Conservation (phyloP, 92 coral and sea anemone species). For the Actinostola sp. region DNA sequence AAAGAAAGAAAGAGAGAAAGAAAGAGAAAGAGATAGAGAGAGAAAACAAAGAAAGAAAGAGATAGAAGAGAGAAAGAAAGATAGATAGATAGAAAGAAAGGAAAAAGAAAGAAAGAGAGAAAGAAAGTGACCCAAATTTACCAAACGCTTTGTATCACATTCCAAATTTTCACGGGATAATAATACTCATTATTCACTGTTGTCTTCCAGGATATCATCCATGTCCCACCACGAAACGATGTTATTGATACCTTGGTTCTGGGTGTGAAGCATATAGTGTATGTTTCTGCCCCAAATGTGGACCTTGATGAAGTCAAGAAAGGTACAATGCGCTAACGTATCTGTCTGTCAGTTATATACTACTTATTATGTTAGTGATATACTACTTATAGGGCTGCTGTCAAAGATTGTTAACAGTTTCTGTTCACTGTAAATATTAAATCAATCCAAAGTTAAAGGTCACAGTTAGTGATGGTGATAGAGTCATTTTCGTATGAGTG, state of each 20-base stretch:
- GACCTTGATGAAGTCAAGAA: conserved; percentile 38
- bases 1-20: too few relatives aligned
- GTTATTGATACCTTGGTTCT: conserved; percentile 31
- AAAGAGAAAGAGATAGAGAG: too few relatives aligned
- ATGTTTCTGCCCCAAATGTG: conserved; percentile 19
- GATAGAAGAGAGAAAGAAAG: neutral
- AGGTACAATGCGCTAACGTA: conserved; percentile 12
- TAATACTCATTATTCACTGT: neutral
- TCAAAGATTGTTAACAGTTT: too few relatives aligned
- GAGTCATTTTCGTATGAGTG: too few relatives aligned
- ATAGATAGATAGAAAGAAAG: too few relatives aligned
- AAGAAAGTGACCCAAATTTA: too few relatives aligned
- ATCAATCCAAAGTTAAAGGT: too few relatives aligned
- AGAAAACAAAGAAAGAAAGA: neutral
- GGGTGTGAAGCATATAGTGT: conserved; percentile 31
- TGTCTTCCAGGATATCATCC: conserved; percentile 23
- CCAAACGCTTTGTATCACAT: too few relatives aligned
- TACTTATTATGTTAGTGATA: neutral
- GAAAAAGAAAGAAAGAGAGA: too few relatives aligned
- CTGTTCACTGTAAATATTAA: too few relatives aligned
- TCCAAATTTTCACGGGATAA: neutral
- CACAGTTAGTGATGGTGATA: too few relatives aligned
- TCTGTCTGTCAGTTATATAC: neutral
- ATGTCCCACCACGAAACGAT: conserved; percentile 27
- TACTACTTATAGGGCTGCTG: too few relatives aligned